Conservation (phyloP, 2,113 vertebrate species). For the Dromiciops gliroides region DNA sequence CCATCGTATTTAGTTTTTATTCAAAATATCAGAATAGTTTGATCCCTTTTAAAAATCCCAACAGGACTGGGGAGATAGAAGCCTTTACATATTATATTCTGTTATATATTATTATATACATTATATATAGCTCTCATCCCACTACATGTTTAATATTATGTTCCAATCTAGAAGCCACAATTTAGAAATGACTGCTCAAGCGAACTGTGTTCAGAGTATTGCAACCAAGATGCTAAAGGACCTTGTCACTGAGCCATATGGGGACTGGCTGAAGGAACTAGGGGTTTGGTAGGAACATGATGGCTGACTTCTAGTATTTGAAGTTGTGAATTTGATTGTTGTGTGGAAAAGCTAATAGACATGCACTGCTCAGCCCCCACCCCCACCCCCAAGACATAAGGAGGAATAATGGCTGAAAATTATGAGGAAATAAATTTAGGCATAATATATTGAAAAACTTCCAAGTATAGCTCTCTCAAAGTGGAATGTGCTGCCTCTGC, state of each 20-base stretch:
- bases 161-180: not conserved
- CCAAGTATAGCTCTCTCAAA: not conserved
- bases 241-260: not conserved
- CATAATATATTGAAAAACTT: not conserved
- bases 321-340: too few species aligned
- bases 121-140: too few species aligned
- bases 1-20: not conserved
- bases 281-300: not conserved
- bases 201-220: not conserved
- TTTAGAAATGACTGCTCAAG: not conserved
- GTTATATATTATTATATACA: too few species aligned
- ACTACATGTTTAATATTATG: not conserved
- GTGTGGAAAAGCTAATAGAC: not conserved
- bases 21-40: not conserved
- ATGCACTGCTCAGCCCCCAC: too few species aligned
- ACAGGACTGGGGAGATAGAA: not conserved
- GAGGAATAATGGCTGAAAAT: not conserved
- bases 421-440: not conserved
- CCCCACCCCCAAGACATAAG: not conserved
- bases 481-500: too few species aligned
- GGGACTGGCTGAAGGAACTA: not conserved
- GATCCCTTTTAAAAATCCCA: not conserved
- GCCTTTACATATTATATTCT: not conserved
- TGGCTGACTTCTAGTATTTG: not conserved
- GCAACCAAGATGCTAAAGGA: not conserved